A percentile compares a stretch with the other conserved stretches of the same genome.
Evolutionary conservation across 2,797 vertebrate genomes (phyloP).

Genomic region (Notolepis coatsorum): DNA sequence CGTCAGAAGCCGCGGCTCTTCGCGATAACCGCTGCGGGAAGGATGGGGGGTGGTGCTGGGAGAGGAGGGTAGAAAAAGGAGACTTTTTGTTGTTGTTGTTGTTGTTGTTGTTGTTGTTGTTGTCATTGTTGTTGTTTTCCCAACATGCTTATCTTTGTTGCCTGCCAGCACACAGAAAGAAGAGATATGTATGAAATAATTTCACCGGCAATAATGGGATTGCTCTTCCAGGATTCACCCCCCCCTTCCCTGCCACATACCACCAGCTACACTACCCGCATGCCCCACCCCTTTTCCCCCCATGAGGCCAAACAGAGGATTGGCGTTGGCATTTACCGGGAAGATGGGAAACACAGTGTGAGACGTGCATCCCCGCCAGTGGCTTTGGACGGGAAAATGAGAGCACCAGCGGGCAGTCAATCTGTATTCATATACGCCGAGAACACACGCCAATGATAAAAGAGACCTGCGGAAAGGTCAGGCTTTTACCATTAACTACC

Average conservation of each 20-base stretch:
- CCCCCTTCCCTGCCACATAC: background rate
- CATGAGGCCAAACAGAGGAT: conserved; percentile 38
- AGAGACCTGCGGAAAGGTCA: conserved; percentile 54
- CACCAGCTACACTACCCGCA: background rate
- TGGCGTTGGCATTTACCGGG: conserved; percentile 60
- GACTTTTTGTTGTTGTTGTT: conserved; percentile 27
- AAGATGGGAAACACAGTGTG: conserved; percentile 66
- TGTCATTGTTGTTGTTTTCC: no score
- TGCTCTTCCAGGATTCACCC: conserved; percentile 24
- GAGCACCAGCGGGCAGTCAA: conserved; percentile 39
- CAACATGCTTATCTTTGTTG: conserved; percentile 30
- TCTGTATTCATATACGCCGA: conserved; percentile 53
- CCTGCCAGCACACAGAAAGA: conserved; percentile 20
- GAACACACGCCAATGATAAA: conserved; percentile 49
- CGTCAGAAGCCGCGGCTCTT: conserved; percentile 12
- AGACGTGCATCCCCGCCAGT: conserved; percentile 38
- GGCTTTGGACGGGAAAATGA: conserved; percentile 30
- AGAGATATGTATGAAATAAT: conserved; percentile 50
- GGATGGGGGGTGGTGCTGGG: background rate
- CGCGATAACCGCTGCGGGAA: conserved; percentile 9
- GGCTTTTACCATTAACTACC: conserved; percentile 14
- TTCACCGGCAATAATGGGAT: conserved; percentile 40
- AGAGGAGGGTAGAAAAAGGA: background rate
- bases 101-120: conserved; percentile 30
- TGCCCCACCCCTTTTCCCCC: conserved; percentile 19